Conservation (phyloP, 2,113 vertebrate genomes). For the Oplegnathus fasciatus region DNA sequence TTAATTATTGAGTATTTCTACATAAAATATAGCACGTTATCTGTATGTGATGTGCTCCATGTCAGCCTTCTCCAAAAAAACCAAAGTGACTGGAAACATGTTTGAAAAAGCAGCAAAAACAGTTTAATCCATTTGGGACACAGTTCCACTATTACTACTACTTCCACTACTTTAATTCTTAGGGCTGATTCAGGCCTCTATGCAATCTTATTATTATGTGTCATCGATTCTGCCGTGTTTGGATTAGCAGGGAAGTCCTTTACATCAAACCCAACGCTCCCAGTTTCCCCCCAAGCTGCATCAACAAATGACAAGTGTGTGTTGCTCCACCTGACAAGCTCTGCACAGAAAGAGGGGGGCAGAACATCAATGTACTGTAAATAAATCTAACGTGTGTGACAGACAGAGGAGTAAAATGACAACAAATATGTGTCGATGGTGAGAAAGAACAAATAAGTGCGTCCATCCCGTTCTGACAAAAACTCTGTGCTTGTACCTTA, state of each 20-base stretch:
- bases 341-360: background rate
- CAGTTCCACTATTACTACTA: background rate
- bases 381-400: background rate
- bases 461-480: background rate
- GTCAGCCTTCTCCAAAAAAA: background rate
- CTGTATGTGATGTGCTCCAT: background rate
- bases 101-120: background rate
- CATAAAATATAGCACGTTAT: background rate
- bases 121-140: background rate
- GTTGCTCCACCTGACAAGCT: constrained; percentile 5
- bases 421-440: background rate
- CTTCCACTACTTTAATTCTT: background rate
- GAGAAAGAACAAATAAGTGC: background rate
- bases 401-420: background rate
- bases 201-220: background rate
- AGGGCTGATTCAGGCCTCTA: background rate
- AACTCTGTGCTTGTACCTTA: background rate
- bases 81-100: background rate
- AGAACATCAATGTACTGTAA: background rate
- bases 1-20: background rate
- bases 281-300: background rate
- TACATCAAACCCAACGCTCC: background rate
- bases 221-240: background rate
- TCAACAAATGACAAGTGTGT: background rate
- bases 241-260: constrained; percentile 2